A percentile compares a stretch with the other conserved stretches of the same genome.
phyloP scores from a whole-genome alignment of 2,113 vertebrate genomes.

The Bombycilla garrulus region DNA sequence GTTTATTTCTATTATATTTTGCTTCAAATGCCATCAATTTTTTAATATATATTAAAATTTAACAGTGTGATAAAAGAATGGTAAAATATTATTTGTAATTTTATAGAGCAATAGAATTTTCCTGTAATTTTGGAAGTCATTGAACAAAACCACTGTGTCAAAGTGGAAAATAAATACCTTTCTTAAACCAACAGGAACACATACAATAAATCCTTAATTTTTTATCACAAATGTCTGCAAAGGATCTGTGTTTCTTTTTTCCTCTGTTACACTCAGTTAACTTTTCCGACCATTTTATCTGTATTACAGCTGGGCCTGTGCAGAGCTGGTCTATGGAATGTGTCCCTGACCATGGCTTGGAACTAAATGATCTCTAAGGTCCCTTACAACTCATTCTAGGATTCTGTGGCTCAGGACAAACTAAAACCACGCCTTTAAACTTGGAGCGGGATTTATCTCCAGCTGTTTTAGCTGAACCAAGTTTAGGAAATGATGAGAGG shows the following conservation, averaged over 20 bases:
- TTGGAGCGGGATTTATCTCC: not conserved
- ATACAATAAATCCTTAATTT: not conserved
- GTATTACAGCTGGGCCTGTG: rapidly evolving
- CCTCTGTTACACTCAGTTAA: not conserved
- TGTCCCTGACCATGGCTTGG: not conserved
- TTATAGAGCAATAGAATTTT: not conserved
- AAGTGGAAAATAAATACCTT: not conserved
- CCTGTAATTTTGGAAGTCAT: not conserved
- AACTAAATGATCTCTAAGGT: not conserved
- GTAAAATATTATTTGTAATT: not conserved
- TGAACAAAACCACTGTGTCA: not conserved
- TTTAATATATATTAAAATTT: not conserved
- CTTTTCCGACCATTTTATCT: not conserved
- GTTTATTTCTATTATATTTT: not conserved
- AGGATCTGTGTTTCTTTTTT: not conserved
- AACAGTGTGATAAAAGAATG: not conserved
- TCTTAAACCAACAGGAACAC: rapidly evolving
- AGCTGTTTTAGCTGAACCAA: not conserved
- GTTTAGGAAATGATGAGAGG: not conserved
- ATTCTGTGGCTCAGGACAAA: not conserved
- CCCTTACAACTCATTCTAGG: not conserved
- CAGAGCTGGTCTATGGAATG: not conserved
- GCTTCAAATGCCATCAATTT: not conserved
- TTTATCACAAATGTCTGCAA: not conserved
- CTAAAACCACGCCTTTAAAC: not conserved